phyloP scores from a whole-genome alignment of 2,888 invertebrate species.

The Geophilus truncorum region DNA sequence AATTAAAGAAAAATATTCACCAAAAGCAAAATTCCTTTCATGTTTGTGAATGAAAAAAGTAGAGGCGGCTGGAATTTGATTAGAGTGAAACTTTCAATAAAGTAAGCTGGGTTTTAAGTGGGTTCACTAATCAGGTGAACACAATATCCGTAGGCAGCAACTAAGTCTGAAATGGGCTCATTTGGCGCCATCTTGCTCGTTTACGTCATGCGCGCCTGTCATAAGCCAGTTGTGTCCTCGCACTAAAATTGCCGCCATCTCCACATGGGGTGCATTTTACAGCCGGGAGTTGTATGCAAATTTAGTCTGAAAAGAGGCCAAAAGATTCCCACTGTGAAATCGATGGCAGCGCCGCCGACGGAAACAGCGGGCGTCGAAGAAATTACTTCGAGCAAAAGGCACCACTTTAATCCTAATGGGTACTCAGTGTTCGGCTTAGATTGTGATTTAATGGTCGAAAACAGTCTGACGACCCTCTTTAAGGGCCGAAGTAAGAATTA shows the following conservation, averaged over 20 bases:
- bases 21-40: not conserved
- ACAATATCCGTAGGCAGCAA: not conserved
- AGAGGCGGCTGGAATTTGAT: not conserved
- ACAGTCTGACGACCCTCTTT: not conserved
- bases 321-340: not conserved
- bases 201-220: not conserved
- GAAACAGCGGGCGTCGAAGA: not conserved
- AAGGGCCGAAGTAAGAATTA: not conserved
- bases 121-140: not conserved
- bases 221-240: conserved; percentile 6
- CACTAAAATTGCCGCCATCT: not conserved
- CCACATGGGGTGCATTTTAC: conserved; percentile 11
- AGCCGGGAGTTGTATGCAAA: not conserved
- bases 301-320: not conserved
- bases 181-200: conserved; percentile 1
- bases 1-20: not conserved
- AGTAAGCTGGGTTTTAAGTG: not conserved
- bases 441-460: not conserved
- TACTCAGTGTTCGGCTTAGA: not conserved
- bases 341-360: not conserved
- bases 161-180: conserved; percentile 8
- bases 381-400: not conserved
- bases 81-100: not conserved
- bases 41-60: not conserved
- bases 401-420: conserved; percentile 12